These are phyloP conservation scores for Linurgus olivaceus DNA, from an alignment of 2,797 vertebrate species.

Conservation along the genomic window DNA sequence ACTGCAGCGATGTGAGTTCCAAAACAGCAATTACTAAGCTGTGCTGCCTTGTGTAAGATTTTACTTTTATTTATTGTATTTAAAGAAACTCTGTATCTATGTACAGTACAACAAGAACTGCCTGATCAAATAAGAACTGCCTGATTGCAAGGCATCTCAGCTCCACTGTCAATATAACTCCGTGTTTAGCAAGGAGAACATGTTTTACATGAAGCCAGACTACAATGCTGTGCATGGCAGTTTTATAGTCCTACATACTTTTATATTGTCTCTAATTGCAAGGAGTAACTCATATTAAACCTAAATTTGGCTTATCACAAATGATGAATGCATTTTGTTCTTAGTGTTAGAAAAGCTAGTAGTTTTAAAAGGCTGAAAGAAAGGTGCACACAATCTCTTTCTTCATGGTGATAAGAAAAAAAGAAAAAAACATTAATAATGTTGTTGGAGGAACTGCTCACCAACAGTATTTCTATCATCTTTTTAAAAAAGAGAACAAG, in stretches of 20 bases:
- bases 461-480: background rate
- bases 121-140: slow-evolving; percentile 32
- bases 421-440: background rate
- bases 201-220: background rate
- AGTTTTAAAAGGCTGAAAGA: slow-evolving; percentile 43
- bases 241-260: background rate
- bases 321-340: background rate
- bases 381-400: slow-evolving; percentile 5
- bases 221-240: background rate
- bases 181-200: background rate
- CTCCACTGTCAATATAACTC: background rate
- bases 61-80: slow-evolving; percentile 79
- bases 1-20: slow-evolving; percentile 75
- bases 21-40: slow-evolving; percentile 79
- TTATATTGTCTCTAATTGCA: slow-evolving; percentile 49
- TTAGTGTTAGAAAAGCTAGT: slow-evolving; percentile 36
- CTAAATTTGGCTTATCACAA: slow-evolving; percentile 39
- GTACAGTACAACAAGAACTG: slow-evolving; percentile 56
- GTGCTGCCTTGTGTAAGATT: slow-evolving; percentile 73
- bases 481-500: background rate
- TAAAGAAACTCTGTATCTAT: slow-evolving; percentile 62
- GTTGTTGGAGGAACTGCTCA: background rate
- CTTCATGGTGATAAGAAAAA: background rate
- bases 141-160: background rate
- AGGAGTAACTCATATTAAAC: slow-evolving; percentile 31